Evolutionary conservation across 2,113 vertebrate genomes (phyloP).

Genomic region (Spea bombifrons): DNA sequence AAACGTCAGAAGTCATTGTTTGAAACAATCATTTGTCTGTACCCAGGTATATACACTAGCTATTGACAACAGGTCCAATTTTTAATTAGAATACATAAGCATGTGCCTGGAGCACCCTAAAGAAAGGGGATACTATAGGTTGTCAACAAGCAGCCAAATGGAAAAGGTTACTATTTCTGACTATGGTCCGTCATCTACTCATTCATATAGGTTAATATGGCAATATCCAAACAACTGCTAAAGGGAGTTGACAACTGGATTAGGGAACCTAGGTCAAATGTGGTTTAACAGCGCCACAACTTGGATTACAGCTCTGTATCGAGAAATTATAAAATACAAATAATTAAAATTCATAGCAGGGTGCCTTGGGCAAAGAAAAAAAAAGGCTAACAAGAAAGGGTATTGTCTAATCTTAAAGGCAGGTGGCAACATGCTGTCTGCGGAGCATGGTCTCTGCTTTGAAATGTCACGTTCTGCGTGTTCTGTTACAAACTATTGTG

Average conservation of each 20-base stretch:
- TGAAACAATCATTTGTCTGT: not conserved
- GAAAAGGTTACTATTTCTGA: too few relatives aligned
- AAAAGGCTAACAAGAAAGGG: constrained; percentile 5
- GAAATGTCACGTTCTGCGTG: constrained; percentile 14
- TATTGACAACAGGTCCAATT: not conserved
- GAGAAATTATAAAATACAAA: too few relatives aligned
- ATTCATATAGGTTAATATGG: too few relatives aligned
- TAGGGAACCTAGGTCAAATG: too few relatives aligned
- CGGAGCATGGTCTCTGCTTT: constrained; percentile 8
- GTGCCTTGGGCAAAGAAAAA: constrained; percentile 25
- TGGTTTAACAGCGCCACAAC: too few relatives aligned
- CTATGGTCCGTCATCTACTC: too few relatives aligned
- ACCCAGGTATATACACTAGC: not conserved
- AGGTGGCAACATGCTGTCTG: constrained; percentile 24
- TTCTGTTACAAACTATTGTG: not conserved
- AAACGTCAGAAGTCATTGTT: not conserved
- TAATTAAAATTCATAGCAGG: too few relatives aligned
- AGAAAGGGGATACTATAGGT: not conserved
- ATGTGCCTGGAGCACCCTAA: not conserved
- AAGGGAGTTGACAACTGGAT: too few relatives aligned
- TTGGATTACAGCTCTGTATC: too few relatives aligned
- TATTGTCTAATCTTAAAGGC: constrained; percentile 26
- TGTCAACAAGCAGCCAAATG: too few relatives aligned
- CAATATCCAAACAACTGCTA: too few relatives aligned
- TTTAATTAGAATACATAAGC: not conserved